Evolutionary conservation across 2,113 vertebrate genomes (phyloP), one percentile per base, ranked within the genome.

Genomic region (Oceanites oceanicus): DNA sequence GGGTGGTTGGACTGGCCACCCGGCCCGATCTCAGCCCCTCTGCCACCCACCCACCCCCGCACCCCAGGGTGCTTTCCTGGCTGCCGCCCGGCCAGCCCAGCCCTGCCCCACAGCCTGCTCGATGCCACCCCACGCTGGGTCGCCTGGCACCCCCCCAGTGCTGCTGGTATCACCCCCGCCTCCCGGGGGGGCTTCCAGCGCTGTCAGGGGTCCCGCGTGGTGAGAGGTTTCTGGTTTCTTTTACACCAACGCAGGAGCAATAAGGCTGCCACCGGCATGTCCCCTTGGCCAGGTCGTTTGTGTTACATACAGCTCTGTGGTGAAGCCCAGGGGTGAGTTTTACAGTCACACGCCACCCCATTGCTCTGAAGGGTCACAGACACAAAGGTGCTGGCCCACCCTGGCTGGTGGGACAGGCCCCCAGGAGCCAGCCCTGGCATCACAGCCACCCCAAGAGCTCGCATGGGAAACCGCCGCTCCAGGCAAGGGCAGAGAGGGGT

Each of bases 191-290:
- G 9, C 55, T 19, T 22, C 68, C 61, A 30, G 15, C 8, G 1
- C 71, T 29, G 12, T 9, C 49, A 6, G 26, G 22, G n/a, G 12
- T 70, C 85, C 8, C 42, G 1, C 22, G 2, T 9, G 38, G 32
- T 26, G n/a, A 14, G 77, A 52, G 18, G 9, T 14, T 47, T 22
- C 58, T 47, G 25, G 7, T 20, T 61, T 12, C 53, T 65, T 63
- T 78, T 6, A 20, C 34, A 13, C 22, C 29, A 13, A 40, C 11
- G 17, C 7, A 10, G 66, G n/a, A 90, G 20, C 40, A 10, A 2
- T 5, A 21, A 25, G 45, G 45, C 40, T 36, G 29, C 50, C 61
- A 1, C 8, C 7, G 0, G 10, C 6, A 0, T 2, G 6, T 5
- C 21, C 11, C 26, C 52, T 18, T 11, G 40, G 19, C 21, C 13